phyloP scores from a whole-genome alignment of 2,113 vertebrate genomes.

The Coryphaenoides rupestris region DNA sequence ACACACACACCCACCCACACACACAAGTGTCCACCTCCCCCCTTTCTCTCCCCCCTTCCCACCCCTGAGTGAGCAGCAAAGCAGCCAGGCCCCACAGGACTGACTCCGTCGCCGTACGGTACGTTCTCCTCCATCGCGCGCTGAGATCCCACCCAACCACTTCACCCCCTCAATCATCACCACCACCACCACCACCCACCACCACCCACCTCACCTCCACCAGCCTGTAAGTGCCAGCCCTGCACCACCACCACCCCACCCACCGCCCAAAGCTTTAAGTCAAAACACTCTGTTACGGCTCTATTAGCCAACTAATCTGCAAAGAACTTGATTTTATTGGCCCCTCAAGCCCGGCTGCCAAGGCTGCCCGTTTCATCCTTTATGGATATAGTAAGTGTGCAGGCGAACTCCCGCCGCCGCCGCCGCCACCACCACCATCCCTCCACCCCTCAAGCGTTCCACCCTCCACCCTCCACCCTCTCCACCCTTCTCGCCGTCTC shows the following conservation, averaged over 20 bases:
- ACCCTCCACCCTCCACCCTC: slow-evolving; percentile 24
- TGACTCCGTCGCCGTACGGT: not conserved
- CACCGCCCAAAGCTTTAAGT: slow-evolving; percentile 50
- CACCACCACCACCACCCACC: slow-evolving; percentile 9
- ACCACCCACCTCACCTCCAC: slow-evolving; percentile 45
- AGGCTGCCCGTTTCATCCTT: slow-evolving; percentile 67
- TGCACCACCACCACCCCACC: slow-evolving; percentile 9
- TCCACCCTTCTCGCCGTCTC: slow-evolving; percentile 46
- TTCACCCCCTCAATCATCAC: not conserved
- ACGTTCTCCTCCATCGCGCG: not conserved
- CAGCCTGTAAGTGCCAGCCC: slow-evolving; percentile 26
- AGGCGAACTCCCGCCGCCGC: slow-evolving; percentile 15
- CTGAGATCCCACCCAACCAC: slow-evolving; percentile 4
- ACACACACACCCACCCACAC: not conserved
- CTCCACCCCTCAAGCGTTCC: slow-evolving; percentile 58
- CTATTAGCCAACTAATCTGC: slow-evolving; percentile 74
- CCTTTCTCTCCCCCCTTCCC: not conserved
- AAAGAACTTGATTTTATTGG: slow-evolving; percentile 73
- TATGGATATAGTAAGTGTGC: slow-evolving; percentile 63
- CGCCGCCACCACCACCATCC: slow-evolving; percentile 22
- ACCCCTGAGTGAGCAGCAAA: not conserved
- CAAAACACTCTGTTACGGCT: slow-evolving; percentile 62
- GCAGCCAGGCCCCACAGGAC: not conserved
- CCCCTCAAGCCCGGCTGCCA: slow-evolving; percentile 68
- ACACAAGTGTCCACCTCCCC: not conserved